phyloP scores from a whole-genome alignment of 92 coral and sea anemone genomes.

The Phymanthus crucifer region DNA sequence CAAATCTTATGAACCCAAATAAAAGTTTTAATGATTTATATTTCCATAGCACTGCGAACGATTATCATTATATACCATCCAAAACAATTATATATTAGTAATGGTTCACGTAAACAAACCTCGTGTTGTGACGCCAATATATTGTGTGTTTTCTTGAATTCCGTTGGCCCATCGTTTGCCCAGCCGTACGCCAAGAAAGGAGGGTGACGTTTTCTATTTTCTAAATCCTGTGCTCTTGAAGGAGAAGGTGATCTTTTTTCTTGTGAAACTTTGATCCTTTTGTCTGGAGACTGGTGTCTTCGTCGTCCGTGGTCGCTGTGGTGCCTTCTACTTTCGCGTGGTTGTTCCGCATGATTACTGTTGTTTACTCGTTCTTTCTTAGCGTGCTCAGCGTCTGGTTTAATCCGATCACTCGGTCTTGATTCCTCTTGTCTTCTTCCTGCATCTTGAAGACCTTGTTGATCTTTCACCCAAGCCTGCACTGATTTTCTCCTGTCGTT shows the following conservation, averaged over 20 bases:
- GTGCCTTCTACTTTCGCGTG: conserved; percentile 1
- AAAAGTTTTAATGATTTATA: not conserved
- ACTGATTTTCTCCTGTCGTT: conserved; percentile 34
- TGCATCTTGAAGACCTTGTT: conserved; percentile 8
- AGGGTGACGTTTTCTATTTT: conserved; percentile 41
- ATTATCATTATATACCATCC: not conserved
- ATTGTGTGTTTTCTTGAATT: conserved; percentile 85
- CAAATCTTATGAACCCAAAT: not conserved
- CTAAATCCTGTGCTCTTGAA: conserved; percentile 22
- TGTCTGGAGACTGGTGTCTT: conserved; percentile 26
- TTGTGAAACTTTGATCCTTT: conserved; percentile 15
- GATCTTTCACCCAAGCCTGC: conserved; percentile 58
- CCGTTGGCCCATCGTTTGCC: conserved; percentile 94
- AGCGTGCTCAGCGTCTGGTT: not conserved
- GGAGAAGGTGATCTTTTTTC: conserved; percentile 47
- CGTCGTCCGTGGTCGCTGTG: conserved; percentile 8
- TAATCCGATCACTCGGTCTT: conserved; percentile 12
- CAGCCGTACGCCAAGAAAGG: conserved; percentile 95
- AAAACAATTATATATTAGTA: not conserved
- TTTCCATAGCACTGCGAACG: not conserved
- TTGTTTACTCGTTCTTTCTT: not conserved
- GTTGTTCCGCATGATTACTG: conserved; percentile 6
- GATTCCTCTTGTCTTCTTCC: not conserved
- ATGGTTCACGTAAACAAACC: conserved; percentile 60
- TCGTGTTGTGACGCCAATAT: conserved; percentile 79